A percentile compares a stretch with the other conserved stretches of the same genome.
phyloP scores from a whole-genome alignment of 2,888 invertebrate species.

The Drosophila recens region DNA sequence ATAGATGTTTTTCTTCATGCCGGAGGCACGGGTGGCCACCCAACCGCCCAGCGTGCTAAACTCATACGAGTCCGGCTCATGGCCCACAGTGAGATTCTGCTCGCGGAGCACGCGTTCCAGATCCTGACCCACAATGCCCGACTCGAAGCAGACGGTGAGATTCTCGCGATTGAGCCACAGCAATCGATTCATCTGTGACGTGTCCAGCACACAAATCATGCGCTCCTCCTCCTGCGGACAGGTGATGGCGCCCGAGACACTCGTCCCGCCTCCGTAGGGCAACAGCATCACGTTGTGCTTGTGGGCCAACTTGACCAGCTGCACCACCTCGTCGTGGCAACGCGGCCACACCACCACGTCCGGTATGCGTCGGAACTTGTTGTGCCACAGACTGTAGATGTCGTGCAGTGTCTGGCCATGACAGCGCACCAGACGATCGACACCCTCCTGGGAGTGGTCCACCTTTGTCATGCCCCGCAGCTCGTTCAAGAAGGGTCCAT shows the following conservation, averaged over 20 bases:
- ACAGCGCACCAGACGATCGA: conserved; percentile 94
- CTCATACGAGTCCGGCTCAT: conserved; percentile 99
- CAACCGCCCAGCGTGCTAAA: conserved; percentile 98
- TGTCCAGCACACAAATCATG: conserved; percentile 95
- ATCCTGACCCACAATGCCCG: conserved; percentile 98
- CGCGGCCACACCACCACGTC: conserved; percentile 97
- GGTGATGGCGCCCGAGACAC: conserved; percentile 94
- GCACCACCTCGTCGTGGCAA: conserved; percentile 93
- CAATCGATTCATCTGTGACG: conserved; percentile 97
- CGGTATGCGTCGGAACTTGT: conserved; percentile 93
- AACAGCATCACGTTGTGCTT: conserved; percentile 92
- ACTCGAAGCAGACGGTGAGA: conserved; percentile 92
- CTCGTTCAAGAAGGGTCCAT: conserved; percentile 87
- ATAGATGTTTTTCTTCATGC: conserved; percentile 99
- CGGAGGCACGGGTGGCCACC: conserved; percentile 98
- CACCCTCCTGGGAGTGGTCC: conserved; percentile 89
- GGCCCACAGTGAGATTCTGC: conserved; percentile 94
- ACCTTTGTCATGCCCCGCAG: conserved; percentile 86
- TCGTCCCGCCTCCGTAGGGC: conserved; percentile 98
- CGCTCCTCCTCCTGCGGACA: conserved; percentile 92
- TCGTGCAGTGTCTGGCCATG: conserved; percentile 98
- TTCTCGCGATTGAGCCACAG: conserved; percentile 96
- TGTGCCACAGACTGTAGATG: conserved; percentile 91
- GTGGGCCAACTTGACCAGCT: conserved; percentile 91
- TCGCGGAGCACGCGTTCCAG: conserved; percentile 93